Conservation (phyloP, 2,113 vertebrate species). For the Tragulus kanchil region DNA sequence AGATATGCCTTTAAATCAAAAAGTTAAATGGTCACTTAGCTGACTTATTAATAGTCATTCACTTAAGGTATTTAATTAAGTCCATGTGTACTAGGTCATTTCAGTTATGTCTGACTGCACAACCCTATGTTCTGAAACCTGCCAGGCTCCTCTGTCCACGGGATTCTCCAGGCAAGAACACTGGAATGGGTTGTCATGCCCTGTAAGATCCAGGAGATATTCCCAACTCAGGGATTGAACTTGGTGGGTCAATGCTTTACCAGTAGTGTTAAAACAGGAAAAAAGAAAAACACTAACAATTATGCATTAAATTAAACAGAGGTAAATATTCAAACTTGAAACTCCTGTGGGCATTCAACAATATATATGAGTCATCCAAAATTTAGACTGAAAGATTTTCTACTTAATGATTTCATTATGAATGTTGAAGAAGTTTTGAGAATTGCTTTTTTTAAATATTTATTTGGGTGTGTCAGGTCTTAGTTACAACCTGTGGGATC, state of each 20-base stretch:
- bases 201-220: no score
- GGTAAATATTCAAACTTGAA: not conserved
- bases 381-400: not conserved
- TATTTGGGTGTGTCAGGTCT: not conserved
- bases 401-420: not conserved
- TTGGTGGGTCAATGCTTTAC: no score
- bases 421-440: not conserved
- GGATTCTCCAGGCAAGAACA: no score
- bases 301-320: not conserved
- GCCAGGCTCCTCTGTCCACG: no score
- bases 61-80: not conserved
- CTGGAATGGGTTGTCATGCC: no score
- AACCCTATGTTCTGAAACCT: no score
- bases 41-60: not conserved
- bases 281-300: not conserved
- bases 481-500: not conserved
- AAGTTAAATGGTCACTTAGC: not conserved
- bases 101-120: rapidly evolving
- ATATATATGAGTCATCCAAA: not conserved
- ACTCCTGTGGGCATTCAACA: not conserved
- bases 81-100: not conserved
- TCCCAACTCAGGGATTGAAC: no score
- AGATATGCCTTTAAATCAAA: not conserved
- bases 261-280: no score
- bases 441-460: not conserved